Evolutionary conservation across 2,888 invertebrate genomes (phyloP).

Genomic region (Neuroscelio doddi): DNA sequence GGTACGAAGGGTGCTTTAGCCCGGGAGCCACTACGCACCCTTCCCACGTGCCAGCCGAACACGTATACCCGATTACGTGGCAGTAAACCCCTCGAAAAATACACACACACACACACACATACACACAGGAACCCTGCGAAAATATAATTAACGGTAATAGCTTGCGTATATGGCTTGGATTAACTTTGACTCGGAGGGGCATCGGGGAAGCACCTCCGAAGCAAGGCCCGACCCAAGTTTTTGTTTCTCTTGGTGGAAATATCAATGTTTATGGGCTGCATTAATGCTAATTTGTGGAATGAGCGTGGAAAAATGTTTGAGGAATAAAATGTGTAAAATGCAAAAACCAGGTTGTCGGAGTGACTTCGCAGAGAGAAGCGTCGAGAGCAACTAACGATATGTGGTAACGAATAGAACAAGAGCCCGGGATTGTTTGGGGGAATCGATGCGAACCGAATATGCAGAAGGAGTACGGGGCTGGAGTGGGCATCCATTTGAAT

Average conservation of each 20-base stretch:
- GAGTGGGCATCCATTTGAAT: slow-evolving; percentile 41
- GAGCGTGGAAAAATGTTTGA: slow-evolving; percentile 25
- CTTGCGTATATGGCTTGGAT: slow-evolving; percentile 70
- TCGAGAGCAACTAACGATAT: slow-evolving; percentile 27
- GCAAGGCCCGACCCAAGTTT: slow-evolving; percentile 18
- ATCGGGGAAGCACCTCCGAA: slow-evolving; percentile 11
- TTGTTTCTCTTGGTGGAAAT: too few species aligned
- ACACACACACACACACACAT: slow-evolving; percentile 49
- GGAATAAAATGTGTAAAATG: too few species aligned
- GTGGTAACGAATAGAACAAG: slow-evolving; percentile 15
- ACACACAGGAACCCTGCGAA: slow-evolving; percentile 59
- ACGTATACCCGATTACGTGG: slow-evolving; percentile 43
- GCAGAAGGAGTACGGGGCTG: slow-evolving; percentile 1
- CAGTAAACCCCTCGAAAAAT: slow-evolving; percentile 46
- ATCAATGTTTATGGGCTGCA: too few species aligned
- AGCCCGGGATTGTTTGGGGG: neutral
- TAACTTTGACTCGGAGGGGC: slow-evolving; percentile 54
- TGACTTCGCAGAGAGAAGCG: too few species aligned
- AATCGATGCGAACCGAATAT: slow-evolving; percentile 31
- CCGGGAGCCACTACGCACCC: slow-evolving; percentile 35
- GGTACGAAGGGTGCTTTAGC: slow-evolving; percentile 38
- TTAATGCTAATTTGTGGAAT: too few species aligned
- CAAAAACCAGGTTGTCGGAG: too few species aligned
- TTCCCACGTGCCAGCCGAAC: slow-evolving; percentile 48
- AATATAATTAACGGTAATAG: slow-evolving; percentile 72